Evolutionary conservation across 2,888 invertebrate species (phyloP), one percentile per base, ranked within the genome.

Genomic region (Aporophyla nigra): DNA sequence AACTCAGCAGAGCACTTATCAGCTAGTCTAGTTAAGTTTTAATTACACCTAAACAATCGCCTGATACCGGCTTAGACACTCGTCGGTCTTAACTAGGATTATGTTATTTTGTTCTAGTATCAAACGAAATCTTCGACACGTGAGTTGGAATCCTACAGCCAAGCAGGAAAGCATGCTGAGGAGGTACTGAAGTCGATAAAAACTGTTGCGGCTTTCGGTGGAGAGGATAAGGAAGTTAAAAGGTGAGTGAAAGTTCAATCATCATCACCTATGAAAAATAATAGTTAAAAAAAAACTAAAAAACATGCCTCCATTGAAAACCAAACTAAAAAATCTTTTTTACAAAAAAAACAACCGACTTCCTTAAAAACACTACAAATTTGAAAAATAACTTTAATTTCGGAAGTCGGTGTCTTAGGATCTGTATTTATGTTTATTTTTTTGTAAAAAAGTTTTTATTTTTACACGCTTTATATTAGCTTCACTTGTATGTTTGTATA

Each of bases 191-290:
- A 98, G 66, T 97, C 98, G 1, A 97, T 98, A 12, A 97, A 97
- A 80, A 98, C 98, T 0, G 98, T 98, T 0, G 96, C 98, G 5
- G 98, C 98, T 0, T 98, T 98, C 89, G 98, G 98, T 16, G 98
- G 98, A 0, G 98, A 98, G 92, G 94, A 95, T 58, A 98, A 98
- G 90, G 98, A 98, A 94, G 97, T 97, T 0, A 97, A 97, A 21
- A 97, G 97, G 92, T 98, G 97, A 86, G 69, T 12, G n/a, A 33
- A 14, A 1, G 9, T 33, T 33, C 5, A 14, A 24, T 4, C 19
- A 58, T 33, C 19, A 19, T 14, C 5, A 7, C 27, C 16, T 27
- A 1, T 27, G 24, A 56, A 24, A 56, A 16, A 27, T 27, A 27
- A n/a, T n/a, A n/a, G n/a, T n/a, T n/a, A n/a, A n/a, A n/a, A n/a